Evolutionary conservation across 2,113 vertebrate genomes (phyloP).

Genomic region (Rhegmatorhina hoffmannsi): DNA sequence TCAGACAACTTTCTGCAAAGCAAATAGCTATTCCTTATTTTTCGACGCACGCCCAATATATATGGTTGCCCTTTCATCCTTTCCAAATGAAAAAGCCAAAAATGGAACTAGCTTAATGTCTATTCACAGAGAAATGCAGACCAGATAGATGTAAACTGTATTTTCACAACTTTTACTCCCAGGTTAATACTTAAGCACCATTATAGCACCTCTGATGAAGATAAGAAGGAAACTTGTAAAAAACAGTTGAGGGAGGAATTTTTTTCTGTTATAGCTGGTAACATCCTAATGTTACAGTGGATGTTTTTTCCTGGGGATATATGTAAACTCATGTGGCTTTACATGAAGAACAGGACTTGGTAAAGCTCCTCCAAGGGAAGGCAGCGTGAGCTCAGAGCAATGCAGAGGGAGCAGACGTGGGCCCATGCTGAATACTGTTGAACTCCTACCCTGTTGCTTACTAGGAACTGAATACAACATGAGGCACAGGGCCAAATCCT

Average conservation of each 20-base stretch:
- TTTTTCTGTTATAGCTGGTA: not conserved
- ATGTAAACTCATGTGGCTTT: not conserved
- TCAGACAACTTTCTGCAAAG: not conserved
- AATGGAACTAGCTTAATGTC: not conserved
- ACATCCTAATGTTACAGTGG: not conserved
- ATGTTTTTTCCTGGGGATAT: not conserved
- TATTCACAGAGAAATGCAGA: not conserved
- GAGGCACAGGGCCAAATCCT: conserved; percentile 43
- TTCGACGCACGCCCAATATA: not conserved
- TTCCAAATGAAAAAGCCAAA: not conserved
- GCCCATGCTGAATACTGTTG: not conserved
- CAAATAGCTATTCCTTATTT: not conserved
- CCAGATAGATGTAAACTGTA: not conserved
- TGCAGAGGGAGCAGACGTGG: not conserved
- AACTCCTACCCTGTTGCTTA: conserved; percentile 12
- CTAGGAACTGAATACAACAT: not conserved
- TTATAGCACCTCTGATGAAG: not conserved
- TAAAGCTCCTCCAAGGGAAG: not conserved
- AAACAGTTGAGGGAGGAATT: not conserved
- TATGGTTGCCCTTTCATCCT: not conserved
- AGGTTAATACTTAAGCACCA: conserved; percentile 21
- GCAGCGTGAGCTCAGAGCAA: not conserved
- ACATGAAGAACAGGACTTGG: not conserved
- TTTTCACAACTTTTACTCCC: not conserved
- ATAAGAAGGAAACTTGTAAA: not conserved